Conservation (phyloP, 1,140 invertebrate species). For the Heliconius melpomene region DNA sequence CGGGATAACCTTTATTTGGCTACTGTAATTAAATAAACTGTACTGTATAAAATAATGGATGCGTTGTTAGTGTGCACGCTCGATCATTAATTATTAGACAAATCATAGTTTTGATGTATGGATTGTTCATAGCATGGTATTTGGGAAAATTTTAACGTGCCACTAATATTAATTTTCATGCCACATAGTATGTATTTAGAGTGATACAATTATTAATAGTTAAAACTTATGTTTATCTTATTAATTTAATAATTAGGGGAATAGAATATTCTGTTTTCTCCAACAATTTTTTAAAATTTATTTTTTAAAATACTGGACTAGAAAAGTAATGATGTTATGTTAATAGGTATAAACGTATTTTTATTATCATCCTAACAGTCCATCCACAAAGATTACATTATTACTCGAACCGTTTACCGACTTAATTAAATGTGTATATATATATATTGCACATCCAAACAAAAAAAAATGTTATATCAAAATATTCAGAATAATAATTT, state of each 20-base stretch:
- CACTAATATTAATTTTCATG: neutral
- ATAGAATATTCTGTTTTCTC: neutral
- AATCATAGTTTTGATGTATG: neutral
- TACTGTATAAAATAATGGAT: neutral
- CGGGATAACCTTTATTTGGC: neutral
- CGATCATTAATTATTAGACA: neutral
- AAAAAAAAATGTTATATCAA: neutral
- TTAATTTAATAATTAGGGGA: neutral
- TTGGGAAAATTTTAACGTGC: neutral
- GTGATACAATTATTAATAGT: neutral
- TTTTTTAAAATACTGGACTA: too few relatives aligned
- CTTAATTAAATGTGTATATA: neutral
- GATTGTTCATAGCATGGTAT: neutral
- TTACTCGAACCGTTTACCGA: neutral
- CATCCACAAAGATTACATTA: too few relatives aligned
- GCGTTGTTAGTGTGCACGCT: neutral
- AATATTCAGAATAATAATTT: conserved; percentile 39
- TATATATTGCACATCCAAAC: neutral
- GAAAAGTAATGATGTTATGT: too few relatives aligned
- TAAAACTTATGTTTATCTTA: neutral
- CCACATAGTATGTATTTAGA: neutral
- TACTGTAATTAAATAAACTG: neutral
- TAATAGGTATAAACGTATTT: too few relatives aligned
- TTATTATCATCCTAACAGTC: too few relatives aligned
- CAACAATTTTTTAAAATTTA: too few relatives aligned